Base-by-base conservation (phyloP, 2,888 invertebrate species). In the Phragmatobia fuliginosa region DNA sequence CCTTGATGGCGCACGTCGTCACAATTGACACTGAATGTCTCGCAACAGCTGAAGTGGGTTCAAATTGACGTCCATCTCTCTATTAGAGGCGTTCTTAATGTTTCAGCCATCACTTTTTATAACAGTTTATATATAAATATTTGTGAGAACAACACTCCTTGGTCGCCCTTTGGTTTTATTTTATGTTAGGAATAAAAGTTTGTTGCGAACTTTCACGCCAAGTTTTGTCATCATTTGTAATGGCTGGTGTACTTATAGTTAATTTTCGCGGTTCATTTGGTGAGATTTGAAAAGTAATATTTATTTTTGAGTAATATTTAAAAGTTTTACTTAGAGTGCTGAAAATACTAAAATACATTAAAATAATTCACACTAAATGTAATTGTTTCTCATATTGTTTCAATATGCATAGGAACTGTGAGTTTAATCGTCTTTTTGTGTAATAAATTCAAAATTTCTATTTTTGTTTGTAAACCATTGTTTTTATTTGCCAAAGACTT, bases 1-100 rank as follows among this genome's bases (percentile, higher is more conserved):
- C 2, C 68, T 75, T 41, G 56, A 25, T 0, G 75, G 8, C 16
- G 16, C 78, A 60, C 62, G 59, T 58, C 25, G 66, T 33, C 45
- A 32, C 75, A 71, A 77, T 73, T 77, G 73, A 77, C 81, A 71
- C 72, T 72, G 76, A 82, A 81, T 80, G 81, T 83, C 84, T 84
- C 82, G 80, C 80, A 68, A 32, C 66, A 78, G 78, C 76, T 87
- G 86, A 88, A 88, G 87, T 87, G 89, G 87, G 86, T 88, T 82
- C 84, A 87, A 88, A 89, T 89, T 88, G 90, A 90, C 89, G 88
- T 84, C 88, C 86, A 83, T 85, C 84, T 84, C 87, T 85, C 82
- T 87, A 87, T 89, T 88, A 89, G 83, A 82, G 85, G 86, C 83
- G 82, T 87, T 86, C 87, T 88, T 89, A 87, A 88, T 88, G 88